Conservation (phyloP, 2,888 invertebrate genomes). For the Protophormia terraenovae region DNA sequence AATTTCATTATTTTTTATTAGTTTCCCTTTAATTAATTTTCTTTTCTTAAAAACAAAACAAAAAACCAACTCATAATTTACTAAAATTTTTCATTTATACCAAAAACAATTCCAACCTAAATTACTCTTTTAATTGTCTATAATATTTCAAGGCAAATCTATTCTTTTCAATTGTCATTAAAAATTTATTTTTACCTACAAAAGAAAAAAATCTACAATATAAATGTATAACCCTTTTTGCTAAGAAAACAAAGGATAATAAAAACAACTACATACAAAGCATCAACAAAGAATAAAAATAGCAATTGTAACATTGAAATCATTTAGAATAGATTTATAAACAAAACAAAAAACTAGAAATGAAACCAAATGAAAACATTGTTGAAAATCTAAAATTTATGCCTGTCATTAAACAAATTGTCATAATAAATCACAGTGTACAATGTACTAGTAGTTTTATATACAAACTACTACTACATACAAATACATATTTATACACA, state of each 20-base stretch:
- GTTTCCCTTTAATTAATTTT: not conserved
- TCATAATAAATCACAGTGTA: slow-evolving; percentile 64
- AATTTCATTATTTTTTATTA: no score
- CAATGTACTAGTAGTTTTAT: not conserved
- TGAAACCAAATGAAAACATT: slow-evolving; percentile 7
- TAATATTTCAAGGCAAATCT: not conserved
- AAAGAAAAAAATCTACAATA: not conserved
- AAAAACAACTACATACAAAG: not conserved
- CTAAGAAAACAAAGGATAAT: not conserved
- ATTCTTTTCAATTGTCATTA: not conserved
- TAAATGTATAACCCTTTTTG: not conserved
- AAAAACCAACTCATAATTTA: not conserved
- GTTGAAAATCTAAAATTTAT: slow-evolving; percentile 60
- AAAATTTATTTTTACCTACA: slow-evolving; percentile 5
- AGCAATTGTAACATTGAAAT: slow-evolving; percentile 24
- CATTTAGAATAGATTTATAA: not conserved
- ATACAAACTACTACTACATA: not conserved
- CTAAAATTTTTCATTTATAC: not conserved
- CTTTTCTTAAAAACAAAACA: not conserved
- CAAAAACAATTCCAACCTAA: not conserved
- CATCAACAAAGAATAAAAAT: not conserved
- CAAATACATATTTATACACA: not conserved
- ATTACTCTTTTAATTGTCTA: slow-evolving; percentile 1
- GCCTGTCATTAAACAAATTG: slow-evolving; percentile 68
- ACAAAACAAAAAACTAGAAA: not conserved